phyloP scores from a whole-genome alignment of 2,888 invertebrate genomes.

The Zygaena filipendulae region DNA sequence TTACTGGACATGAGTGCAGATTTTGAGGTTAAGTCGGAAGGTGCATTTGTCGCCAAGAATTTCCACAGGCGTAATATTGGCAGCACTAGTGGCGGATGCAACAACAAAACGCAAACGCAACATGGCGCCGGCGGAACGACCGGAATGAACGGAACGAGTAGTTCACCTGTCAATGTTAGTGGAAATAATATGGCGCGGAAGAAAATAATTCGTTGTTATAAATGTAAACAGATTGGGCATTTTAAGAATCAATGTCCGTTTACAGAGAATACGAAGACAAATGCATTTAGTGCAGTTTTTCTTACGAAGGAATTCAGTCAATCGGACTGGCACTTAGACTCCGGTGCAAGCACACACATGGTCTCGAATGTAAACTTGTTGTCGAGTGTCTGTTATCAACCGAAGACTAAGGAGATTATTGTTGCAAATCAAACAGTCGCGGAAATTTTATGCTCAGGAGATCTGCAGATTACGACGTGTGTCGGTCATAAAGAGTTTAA shows the following conservation, averaged over 20 bases:
- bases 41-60: constrained; percentile 6
- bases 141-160: constrained; percentile 3
- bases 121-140: background rate
- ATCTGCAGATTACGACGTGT: constrained; percentile 5
- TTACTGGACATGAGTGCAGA: constrained; percentile 7
- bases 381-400: constrained; percentile 7
- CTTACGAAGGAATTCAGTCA: constrained; percentile 3
- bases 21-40: constrained; percentile 8
- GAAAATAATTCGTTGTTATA: constrained; percentile 13
- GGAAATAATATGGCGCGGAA: background rate
- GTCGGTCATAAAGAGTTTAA: background rate
- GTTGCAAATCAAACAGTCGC: constrained; percentile 18
- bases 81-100: no score
- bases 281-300: constrained; percentile 18
- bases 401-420: constrained; percentile 16
- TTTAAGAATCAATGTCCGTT: constrained; percentile 13
- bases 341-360: constrained; percentile 16
- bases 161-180: background rate
- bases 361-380: constrained; percentile 7
- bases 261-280: constrained; percentile 6
- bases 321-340: constrained; percentile 10
- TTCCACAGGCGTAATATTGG: constrained; percentile 3
- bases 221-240: constrained; percentile 14
- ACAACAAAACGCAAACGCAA: background rate
- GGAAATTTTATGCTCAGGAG: constrained; percentile 11